A percentile compares a stretch with the other conserved stretches of the same genome.
phyloP scores from a whole-genome alignment of 1,140 invertebrate species.

The Choristoneura fumiferana region DNA sequence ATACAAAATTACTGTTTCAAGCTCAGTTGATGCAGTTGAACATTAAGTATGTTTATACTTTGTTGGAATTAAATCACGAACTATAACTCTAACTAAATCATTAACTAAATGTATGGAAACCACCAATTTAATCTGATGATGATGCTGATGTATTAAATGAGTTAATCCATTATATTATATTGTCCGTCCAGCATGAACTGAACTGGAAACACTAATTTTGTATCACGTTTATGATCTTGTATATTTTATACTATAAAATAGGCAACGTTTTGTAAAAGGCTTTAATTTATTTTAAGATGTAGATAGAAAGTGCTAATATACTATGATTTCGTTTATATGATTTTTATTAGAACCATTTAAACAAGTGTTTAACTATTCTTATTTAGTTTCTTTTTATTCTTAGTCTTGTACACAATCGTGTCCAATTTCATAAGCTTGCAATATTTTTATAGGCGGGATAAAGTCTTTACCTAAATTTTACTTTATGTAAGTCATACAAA shows the following conservation, averaged over 20 bases:
- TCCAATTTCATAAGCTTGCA: conserved; percentile 34
- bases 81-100: no score
- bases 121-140: no score
- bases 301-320: conserved; percentile 27
- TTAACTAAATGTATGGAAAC: no score
- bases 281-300: conserved; percentile 50
- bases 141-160: no score
- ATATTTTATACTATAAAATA: conserved; percentile 6
- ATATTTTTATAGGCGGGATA: not conserved
- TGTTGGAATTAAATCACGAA: no score
- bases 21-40: no score
- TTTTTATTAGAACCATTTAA: conserved; percentile 21
- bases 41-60: no score
- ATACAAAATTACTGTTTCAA: no score
- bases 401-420: not conserved
- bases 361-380: conserved; percentile 8
- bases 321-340: conserved; percentile 16
- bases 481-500: conserved; percentile 3
- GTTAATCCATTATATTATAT: no score
- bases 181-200: no score
- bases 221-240: not conserved
- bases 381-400: no score
- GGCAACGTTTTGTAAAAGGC: conserved; percentile 33
- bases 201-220: no score
- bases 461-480: not conserved